phyloP scores from a whole-genome alignment of 2,797 vertebrate genomes.

The Anas bernieri region DNA sequence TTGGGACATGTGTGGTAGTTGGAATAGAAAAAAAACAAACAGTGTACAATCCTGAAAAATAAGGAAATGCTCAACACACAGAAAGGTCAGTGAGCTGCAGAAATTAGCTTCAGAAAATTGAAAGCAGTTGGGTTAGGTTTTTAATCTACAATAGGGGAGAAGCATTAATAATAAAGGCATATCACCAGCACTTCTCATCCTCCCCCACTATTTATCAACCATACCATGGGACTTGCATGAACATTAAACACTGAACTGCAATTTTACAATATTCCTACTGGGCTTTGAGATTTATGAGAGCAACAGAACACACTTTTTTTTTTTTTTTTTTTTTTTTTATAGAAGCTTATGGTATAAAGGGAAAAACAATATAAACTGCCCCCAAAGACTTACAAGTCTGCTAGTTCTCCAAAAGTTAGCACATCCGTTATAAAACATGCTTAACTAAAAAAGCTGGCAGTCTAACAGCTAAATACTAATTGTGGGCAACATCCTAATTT shows the following conservation, averaged over 20 bases:
- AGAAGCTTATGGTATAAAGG: slow-evolving; percentile 30
- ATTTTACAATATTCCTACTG: slow-evolving; percentile 51
- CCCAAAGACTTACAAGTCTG: slow-evolving; percentile 26
- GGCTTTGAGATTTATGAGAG: slow-evolving; percentile 65
- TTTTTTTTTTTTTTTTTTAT: slow-evolving; percentile 20
- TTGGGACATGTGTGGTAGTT: slow-evolving; percentile 72
- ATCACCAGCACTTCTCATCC: slow-evolving; percentile 27
- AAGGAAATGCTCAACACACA: slow-evolving; percentile 11
- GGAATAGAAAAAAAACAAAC: slow-evolving; percentile 70
- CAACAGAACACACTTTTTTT: neutral
- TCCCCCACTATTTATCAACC: slow-evolving; percentile 59
- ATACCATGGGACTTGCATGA: slow-evolving; percentile 53
- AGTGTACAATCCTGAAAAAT: slow-evolving; percentile 79
- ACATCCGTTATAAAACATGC: slow-evolving; percentile 9
- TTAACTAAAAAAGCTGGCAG: neutral
- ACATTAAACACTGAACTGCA: slow-evolving; percentile 66
- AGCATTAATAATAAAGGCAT: slow-evolving; percentile 46
- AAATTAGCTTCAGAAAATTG: slow-evolving; percentile 38
- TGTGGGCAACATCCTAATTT: slow-evolving; percentile 44
- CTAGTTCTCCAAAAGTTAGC: slow-evolving; percentile 37
- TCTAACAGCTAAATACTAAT: neutral
- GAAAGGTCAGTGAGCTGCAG: slow-evolving; percentile 30
- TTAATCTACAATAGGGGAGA: slow-evolving; percentile 48
- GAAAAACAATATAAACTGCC: slow-evolving; percentile 54
- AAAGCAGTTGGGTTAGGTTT: slow-evolving; percentile 28